Base-by-base conservation (phyloP, 2,113 vertebrate genomes). In the Orthonyx spaldingii region DNA sequence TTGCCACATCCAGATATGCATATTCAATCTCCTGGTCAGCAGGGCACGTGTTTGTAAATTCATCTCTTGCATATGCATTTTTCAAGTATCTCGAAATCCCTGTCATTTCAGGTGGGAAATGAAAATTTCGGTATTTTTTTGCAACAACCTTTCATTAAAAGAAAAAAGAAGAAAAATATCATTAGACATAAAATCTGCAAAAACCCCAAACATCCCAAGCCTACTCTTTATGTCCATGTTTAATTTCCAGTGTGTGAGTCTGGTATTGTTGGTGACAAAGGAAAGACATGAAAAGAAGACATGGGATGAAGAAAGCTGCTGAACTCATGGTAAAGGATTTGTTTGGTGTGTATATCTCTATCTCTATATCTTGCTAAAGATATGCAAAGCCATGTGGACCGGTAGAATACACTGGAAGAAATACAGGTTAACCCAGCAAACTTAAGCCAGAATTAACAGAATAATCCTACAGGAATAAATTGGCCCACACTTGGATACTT, bases 31-130 rank as follows among this genome's bases (percentile, higher is more conserved):
- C 99, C 65, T 97, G 97, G 91, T 99, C 98, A 2, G 98, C 98
- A 6, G 99, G 99, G 71, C 99, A 99, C 23, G 99, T 99, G 94
- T 98, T 99, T 96, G 97, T 98, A 97, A 99, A 99, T 96, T 99
- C 99, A 63, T 99, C 98, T 97, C 98, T 98, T 64, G 98, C 96
- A 12, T 99, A 99, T 3, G 99, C 99, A 11, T 97, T 97, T 92
- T 98, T 98, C 94, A 99, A 95, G 94, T 99, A 99, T 89, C 99
- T 97, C 95, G 98, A 99, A 83, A 99, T 87, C 57, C 99, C 99
- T 5, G 96, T 98, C 99, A 99, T 99, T 83, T 99, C 99, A 3
- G 94, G 85, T 10, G 99, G 99, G 91, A 99, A 98, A 87, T 99
- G 98, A 78, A 99, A 99, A 96, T 98, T 98, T 28, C 99, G 97